Evolutionary conservation across 2,113 vertebrate genomes (phyloP), one percentile per base, ranked within the genome.

Genomic region (Oryzias javanicus): DNA sequence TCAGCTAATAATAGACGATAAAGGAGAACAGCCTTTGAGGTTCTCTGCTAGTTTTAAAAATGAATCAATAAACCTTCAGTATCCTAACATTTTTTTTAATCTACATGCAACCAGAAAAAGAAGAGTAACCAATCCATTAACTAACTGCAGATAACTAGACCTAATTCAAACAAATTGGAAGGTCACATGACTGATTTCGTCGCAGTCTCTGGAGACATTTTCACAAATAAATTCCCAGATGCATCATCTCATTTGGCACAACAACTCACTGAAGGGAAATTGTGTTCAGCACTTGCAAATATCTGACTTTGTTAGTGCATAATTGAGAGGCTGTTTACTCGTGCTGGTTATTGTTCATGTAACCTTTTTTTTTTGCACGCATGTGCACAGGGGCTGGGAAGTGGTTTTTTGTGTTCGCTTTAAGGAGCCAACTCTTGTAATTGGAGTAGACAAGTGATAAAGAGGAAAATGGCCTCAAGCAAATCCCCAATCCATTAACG

Each of bases 381-480:
- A 50, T 4, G 3, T 14, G 13, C 25, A 41, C 47, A 27, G 60
- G 65, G 71, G 42, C 71, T 40, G 58, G 71, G 54, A 42, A 47
- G 51, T 7, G 67, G n/a, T 66, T 76, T 63, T 61, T 54, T 24
- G 56, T 79, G 78, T 74, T 64, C 67, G 27, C 56, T 53, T 61
- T 80, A 77, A 73, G 76, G 82, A 74, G 46, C 20, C 41, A 71
- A 60, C 70, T 57, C 76, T 76, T 52, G 29, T 78, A 83, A 83
- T 51, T 79, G 73, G 49, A 63, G 64, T 73, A 78, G 65, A 81
- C 76, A 73, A 81, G 76, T 78, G 80, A 85, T 81, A 76, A 67
- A 80, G 75, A 69, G 73, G 70, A 79, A 81, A 85, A 79, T 75
- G 62, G 71, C 81, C 79, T 55, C 17, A 49, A 76, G 84, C 79